Evolutionary conservation across 2,797 vertebrate species (phyloP), one percentile per base, ranked within the genome.

Genomic region (Poecile montanus): DNA sequence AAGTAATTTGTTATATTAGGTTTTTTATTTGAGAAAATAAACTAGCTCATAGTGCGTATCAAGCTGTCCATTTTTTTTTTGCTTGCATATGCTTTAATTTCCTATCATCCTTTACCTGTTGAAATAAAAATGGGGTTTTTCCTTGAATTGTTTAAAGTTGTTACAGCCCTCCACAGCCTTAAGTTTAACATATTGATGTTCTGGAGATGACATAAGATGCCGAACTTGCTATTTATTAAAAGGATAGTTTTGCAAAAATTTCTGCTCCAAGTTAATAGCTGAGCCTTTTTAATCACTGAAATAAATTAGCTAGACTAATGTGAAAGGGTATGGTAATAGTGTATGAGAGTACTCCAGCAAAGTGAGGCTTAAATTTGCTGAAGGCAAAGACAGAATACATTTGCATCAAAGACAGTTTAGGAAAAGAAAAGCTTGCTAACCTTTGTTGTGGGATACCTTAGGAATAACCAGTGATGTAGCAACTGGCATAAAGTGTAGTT

Each of bases 1-100:
- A 85, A 92, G 29, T 92, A 96, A 92, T 97, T 96, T 50, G 58
- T 48, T 83, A 15, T 72, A 48, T 85, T 89, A 87, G 68, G 23
- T 11, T 62, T 94, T 94, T 94, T 92, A 93, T 95, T 91, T 40
- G 75, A 77, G 38, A 78, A 96, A 67, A 95, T 89, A 77, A 97
- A 88, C 51, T 91, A 92, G 27, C 45, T 7, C 7, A 30, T 87
- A 93, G 42, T 32, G 29, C 62, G 16, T 53, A 94, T 83, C 80
- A 91, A 57, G 61, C 79, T 94, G 71, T 89, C 56, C 15, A n/a
- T 44, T 40, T 26, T 57, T 80, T 92, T 83, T 87, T 94, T 42
- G 9, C 81, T 96, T 92, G 44, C 44, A n/a, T 84, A 86, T 58
- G 29, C 50, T 91, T 87, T 94, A 48, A 51, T 81, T 80, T 94